A percentile compares a stretch with the other conserved stretches of the same genome.
phyloP scores from a whole-genome alignment of 2,888 invertebrate genomes.

The Pyrrhia umbra region DNA sequence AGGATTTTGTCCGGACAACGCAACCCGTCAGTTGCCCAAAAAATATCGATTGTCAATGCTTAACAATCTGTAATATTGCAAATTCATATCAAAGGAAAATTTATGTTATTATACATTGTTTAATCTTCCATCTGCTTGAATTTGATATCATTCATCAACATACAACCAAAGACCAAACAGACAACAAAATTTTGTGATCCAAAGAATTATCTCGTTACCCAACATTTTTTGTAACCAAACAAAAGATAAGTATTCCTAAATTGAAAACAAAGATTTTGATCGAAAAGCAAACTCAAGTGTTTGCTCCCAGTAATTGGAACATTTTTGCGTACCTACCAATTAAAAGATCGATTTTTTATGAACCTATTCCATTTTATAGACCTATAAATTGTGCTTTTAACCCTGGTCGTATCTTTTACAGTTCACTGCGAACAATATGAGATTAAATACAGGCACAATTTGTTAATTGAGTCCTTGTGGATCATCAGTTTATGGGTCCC shows the following conservation, averaged over 20 bases:
- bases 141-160: no score
- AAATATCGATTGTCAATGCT: background rate
- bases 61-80: background rate
- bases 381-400: constrained; percentile 51
- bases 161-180: no score
- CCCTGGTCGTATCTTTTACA: constrained; percentile 41
- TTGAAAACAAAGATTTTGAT: constrained; percentile 4
- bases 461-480: constrained; percentile 42
- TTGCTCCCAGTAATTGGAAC: constrained; percentile 38
- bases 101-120: no score
- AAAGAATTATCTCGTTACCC: background rate
- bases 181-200: no score
- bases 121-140: no score
- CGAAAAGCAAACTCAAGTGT: constrained; percentile 9
- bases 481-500: constrained; percentile 34
- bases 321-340: constrained; percentile 48
- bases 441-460: constrained; percentile 54
- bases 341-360: constrained; percentile 53
- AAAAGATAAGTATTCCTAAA: background rate
- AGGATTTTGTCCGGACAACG: background rate
- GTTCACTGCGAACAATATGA: constrained; percentile 39
- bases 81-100: no score
- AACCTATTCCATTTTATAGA: constrained; percentile 53
- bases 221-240: constrained; percentile 8
- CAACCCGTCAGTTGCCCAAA: background rate